Percentiles rank a stretch among this genome's conserved stretches.
Evolutionary conservation across 1,140 invertebrate genomes (phyloP).

Genomic region (Coptotermes formosanus): DNA sequence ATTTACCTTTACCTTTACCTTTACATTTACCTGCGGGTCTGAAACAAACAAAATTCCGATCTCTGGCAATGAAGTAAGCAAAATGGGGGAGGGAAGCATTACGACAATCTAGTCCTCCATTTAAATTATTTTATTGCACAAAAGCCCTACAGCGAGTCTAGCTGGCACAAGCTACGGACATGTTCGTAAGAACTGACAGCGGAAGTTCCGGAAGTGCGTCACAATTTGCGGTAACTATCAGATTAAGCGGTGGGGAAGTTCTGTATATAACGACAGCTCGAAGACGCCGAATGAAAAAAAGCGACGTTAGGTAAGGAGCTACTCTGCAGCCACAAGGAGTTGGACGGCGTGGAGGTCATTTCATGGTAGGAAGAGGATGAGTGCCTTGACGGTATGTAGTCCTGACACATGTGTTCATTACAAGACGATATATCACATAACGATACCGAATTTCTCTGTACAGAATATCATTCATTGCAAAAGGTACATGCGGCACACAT

Average conservation of each 20-base stretch:
- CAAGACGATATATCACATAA: too few species aligned
- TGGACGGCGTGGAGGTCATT: background rate
- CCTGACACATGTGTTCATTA: background rate
- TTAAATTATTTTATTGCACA: too few species aligned
- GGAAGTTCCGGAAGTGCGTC: too few species aligned
- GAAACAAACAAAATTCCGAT: too few species aligned
- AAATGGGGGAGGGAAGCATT: too few species aligned
- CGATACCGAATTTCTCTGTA: background rate
- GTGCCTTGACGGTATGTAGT: background rate
- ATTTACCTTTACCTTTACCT: too few species aligned
- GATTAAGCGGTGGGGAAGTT: background rate
- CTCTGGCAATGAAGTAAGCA: too few species aligned
- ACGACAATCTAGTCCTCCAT: too few species aligned
- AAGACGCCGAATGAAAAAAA: background rate
- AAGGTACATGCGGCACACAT: background rate
- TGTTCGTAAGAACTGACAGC: too few species aligned
- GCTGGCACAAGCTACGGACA: too few species aligned
- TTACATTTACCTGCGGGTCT: too few species aligned
- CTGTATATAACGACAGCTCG: background rate
- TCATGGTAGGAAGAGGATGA: background rate
- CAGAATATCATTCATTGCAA: background rate
- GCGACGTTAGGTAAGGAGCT: background rate
- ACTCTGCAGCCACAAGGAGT: background rate
- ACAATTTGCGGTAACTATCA: background rate
- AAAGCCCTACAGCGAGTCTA: too few species aligned